Evolutionary conservation across 2,797 vertebrate species (phyloP).

Genomic region (Pseudomugil gertrudae): DNA sequence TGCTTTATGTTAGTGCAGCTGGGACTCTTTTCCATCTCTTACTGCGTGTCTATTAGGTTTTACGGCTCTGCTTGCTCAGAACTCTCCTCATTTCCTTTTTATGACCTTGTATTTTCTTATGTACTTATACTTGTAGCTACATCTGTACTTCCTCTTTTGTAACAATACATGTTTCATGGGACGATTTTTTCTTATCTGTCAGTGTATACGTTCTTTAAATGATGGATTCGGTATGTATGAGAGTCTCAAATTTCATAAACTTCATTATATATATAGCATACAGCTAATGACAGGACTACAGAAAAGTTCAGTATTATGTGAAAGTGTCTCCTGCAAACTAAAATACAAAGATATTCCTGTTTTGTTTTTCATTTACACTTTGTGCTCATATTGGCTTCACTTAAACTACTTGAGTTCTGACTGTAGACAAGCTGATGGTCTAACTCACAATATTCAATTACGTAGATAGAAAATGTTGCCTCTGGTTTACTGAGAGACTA

Average conservation of each 20-base stretch:
- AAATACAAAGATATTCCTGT: too few species aligned
- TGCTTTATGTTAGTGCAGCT: constrained; percentile 32
- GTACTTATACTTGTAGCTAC: constrained; percentile 7
- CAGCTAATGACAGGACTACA: background rate
- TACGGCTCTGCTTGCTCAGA: constrained; percentile 31
- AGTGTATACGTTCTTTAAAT: background rate
- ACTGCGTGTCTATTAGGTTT: constrained; percentile 9
- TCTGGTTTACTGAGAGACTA: background rate
- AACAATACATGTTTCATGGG: constrained; percentile 29
- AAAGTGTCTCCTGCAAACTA: background rate
- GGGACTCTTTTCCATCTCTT: constrained; percentile 48
- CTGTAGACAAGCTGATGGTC: background rate
- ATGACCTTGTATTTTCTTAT: constrained; percentile 44
- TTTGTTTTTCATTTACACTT: background rate
- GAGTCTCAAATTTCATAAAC: background rate
- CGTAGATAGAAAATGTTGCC: background rate
- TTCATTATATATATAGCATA: background rate
- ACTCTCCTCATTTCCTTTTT: constrained; percentile 42
- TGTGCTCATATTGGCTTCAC: background rate
- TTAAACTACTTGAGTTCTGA: background rate
- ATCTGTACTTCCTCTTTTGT: constrained; percentile 40
- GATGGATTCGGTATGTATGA: background rate
- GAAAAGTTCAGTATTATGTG: background rate
- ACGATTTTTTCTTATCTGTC: background rate
- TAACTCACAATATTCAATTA: background rate